phyloP scores from a whole-genome alignment of 2,113 vertebrate species.

The Triplophysa tibetana region DNA sequence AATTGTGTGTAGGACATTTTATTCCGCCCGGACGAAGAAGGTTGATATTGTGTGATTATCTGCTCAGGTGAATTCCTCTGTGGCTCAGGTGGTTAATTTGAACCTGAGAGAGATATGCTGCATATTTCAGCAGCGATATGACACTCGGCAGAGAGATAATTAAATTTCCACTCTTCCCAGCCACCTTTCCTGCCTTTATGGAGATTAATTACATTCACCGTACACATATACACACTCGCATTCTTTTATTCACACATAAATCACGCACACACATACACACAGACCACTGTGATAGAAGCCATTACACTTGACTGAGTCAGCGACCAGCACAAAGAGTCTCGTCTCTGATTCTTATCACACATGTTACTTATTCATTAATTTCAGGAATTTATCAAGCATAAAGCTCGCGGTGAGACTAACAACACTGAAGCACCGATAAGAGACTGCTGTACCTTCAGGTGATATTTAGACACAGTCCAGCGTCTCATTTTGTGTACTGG shows the following conservation, averaged over 20 bases:
- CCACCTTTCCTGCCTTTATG: constrained; percentile 91
- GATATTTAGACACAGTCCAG: constrained; percentile 68
- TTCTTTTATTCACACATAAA: constrained; percentile 21
- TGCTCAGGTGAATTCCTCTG: constrained; percentile 59
- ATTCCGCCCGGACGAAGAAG: neutral
- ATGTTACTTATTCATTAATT: constrained; percentile 77
- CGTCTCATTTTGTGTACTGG: constrained; percentile 39
- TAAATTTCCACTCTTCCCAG: constrained; percentile 89
- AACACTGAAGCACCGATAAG: constrained; percentile 64
- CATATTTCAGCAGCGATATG: constrained; percentile 78
- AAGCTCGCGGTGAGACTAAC: constrained; percentile 35
- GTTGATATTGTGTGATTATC: constrained; percentile 4
- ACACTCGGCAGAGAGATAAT: constrained; percentile 70
- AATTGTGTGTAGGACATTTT: no score
- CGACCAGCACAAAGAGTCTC: constrained; percentile 55
- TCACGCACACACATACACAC: constrained; percentile 7
- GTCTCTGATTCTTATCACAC: constrained; percentile 71
- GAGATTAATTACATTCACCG: constrained; percentile 95
- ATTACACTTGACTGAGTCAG: constrained; percentile 43
- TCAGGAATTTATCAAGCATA: constrained; percentile 75
- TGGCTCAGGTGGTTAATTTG: constrained; percentile 97
- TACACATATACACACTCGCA: constrained; percentile 39
- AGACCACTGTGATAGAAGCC: constrained; percentile 7
- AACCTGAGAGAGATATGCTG: constrained; percentile 88
- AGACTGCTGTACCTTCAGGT: constrained; percentile 70